A percentile compares a stretch with the other conserved stretches of the same genome.
Conservation (phyloP, 2,888 invertebrate species). For the Drosophila mercatorum region DNA sequence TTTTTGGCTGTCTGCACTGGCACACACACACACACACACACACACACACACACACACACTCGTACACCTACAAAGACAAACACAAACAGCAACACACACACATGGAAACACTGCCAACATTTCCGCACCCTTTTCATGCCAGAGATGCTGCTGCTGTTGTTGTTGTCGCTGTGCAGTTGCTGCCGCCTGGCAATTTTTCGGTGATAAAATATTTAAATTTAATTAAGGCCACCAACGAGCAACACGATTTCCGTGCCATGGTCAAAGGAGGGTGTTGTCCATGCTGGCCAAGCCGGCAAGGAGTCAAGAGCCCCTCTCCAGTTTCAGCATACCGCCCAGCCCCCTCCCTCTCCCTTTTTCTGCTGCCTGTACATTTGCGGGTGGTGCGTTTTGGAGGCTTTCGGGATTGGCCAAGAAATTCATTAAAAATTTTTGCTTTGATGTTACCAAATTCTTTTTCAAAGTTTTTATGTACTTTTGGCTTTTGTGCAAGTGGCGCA, state of each 20-base stretch:
- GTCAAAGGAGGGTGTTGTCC: constrained; percentile 54
- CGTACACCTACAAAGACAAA: constrained; percentile 36
- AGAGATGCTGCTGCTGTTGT: constrained; percentile 46
- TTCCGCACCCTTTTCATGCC: constrained; percentile 77
- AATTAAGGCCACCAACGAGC: constrained; percentile 84
- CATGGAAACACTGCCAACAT: constrained; percentile 40
- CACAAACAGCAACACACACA: constrained; percentile 25
- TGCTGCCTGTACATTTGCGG: constrained; percentile 49
- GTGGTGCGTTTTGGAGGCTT: constrained; percentile 71
- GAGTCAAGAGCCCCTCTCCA: constrained; percentile 5
- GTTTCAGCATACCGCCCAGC: constrained; percentile 1
- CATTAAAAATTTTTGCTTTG: constrained; percentile 79
- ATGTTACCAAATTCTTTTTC: constrained; percentile 76
- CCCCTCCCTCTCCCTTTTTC: neutral
- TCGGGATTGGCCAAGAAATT: constrained; percentile 70
- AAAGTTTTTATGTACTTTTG: constrained; percentile 66
- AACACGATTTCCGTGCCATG: constrained; percentile 73
- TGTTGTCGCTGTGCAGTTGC: constrained; percentile 71
- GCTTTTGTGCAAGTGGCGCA: constrained; percentile 32
- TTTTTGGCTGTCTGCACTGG: constrained; percentile 77
- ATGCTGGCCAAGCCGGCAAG: constrained; percentile 49
- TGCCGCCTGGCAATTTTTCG: constrained; percentile 82
- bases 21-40: constrained; percentile 41
- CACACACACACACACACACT: constrained; percentile 31
- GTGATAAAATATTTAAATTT: constrained; percentile 85